A percentile compares a stretch with the other conserved stretches of the same genome.
Conservation (phyloP, 2,113 vertebrate species). For the Platysteira castanea region DNA sequence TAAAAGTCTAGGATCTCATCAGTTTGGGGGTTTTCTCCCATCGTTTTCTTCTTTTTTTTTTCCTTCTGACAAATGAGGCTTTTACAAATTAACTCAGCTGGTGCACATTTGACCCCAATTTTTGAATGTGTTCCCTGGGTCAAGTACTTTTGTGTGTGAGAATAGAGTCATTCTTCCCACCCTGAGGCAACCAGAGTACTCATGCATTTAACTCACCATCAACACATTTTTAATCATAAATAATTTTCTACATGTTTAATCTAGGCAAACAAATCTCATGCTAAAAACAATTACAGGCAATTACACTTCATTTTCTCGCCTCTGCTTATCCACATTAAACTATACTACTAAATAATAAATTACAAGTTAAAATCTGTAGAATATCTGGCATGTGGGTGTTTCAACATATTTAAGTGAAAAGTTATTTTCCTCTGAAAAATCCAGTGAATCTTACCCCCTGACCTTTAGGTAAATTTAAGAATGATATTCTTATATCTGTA, state of each 20-base stretch:
- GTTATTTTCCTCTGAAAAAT: background rate
- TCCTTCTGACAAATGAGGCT: background rate
- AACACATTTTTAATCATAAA: background rate
- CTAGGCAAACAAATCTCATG: background rate
- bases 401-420: background rate
- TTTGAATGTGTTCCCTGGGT: slow-evolving; percentile 45
- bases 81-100: slow-evolving; percentile 65
- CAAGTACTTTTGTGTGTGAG: slow-evolving; percentile 28
- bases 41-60: background rate
- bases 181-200: slow-evolving; percentile 7
- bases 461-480: background rate
- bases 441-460: background rate
- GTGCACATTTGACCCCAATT: slow-evolving; percentile 54
- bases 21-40: background rate
- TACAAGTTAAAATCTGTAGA: background rate
- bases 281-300: background rate
- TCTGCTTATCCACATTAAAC: background rate
- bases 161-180: slow-evolving; percentile 6
- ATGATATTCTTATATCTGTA: background rate
- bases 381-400: background rate
- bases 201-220: background rate
- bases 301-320: background rate
- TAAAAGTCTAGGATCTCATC: slow-evolving; percentile 17
- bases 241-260: background rate
- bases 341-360: background rate